Conservation (phyloP, 2,113 vertebrate genomes). For the human region GRCh38 chr3:81046501-81047000, state of each 20-base stretch:
- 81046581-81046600: neutral
- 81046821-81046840: neutral
- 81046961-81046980: neutral
- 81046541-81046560: neutral
- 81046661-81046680: neutral
- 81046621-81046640: neutral
- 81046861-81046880: neutral
- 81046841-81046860: neutral
- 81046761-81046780: neutral
- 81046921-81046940: neutral
- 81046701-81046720: neutral
- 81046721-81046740: neutral
- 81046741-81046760: neutral
- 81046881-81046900: neutral
- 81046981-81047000: neutral
- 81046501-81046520: neutral
- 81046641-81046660: neutral
- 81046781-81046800: neutral
- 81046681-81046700: neutral
- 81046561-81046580: neutral
- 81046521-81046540: neutral
- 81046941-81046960: neutral
- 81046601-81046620: neutral
- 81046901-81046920: neutral
- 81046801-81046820: neutral